Evolutionary conservation across 2,888 invertebrate genomes (phyloP).

Genomic region (Philereme transversata): DNA sequence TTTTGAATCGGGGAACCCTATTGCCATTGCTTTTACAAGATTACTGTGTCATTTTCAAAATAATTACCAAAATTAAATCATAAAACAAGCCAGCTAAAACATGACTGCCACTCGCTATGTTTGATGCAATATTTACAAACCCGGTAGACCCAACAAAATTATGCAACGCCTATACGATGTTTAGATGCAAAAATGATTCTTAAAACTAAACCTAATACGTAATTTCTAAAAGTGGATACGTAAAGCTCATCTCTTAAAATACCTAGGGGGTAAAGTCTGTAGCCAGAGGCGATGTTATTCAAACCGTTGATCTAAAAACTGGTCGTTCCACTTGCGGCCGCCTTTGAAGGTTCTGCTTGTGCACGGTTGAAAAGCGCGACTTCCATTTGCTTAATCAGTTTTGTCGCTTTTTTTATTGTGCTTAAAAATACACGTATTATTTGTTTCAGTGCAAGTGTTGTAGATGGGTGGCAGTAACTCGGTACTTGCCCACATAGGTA

Average conservation of each 20-base stretch:
- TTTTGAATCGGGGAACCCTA: too few relatives aligned
- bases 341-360: constrained; percentile 56
- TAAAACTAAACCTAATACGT: constrained; percentile 15
- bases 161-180: constrained; percentile 10
- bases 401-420: constrained; percentile 40
- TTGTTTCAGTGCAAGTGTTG: constrained; percentile 23
- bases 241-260: constrained; percentile 28
- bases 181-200: constrained; percentile 10
- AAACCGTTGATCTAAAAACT: constrained; percentile 62
- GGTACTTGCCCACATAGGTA: too few relatives aligned
- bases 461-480: background rate
- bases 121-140: background rate
- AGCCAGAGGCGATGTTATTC: constrained; percentile 60
- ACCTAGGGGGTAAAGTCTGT: constrained; percentile 42
- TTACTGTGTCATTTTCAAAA: background rate
- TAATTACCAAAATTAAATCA: too few relatives aligned
- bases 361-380: constrained; percentile 52
- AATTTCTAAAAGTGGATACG: constrained; percentile 23
- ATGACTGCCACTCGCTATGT: too few relatives aligned
- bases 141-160: constrained; percentile 1
- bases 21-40: background rate
- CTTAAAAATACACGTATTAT: constrained; percentile 27
- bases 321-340: constrained; percentile 58
- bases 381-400: constrained; percentile 59
- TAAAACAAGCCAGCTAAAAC: too few relatives aligned